Base-by-base conservation (phyloP, 2,888 invertebrate genomes). In the Agrochola circellaris region DNA sequence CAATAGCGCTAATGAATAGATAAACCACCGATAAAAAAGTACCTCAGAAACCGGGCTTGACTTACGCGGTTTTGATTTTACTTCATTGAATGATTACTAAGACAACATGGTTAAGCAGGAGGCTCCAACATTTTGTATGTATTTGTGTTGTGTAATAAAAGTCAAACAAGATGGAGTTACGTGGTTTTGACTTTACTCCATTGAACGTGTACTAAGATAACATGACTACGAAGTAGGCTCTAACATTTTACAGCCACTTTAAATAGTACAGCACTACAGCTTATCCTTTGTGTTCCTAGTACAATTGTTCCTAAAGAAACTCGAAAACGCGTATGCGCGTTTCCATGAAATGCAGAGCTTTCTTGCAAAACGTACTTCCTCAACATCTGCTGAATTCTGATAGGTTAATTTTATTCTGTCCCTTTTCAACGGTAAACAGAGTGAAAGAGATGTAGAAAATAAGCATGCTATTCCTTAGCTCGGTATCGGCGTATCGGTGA, bases 51-150 rank as follows among this genome's bases (percentile, higher is more conserved):
- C 45, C 45, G 45, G 45, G 45, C 17, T 75, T 75, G 81, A 80
- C 80, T 82, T 85, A 87, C 83, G 82, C 75, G 88, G 87, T 89
- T 90, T 89, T 85, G 88, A 89, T 86, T 87, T 89, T 85, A 87
- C 80, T 82, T 81, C 82, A 83, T 88, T 84, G 82, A 82, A 74
- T 74, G 65, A 76, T 61, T 84, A 90, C 88, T 64, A 91, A 88
- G 89, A 61, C 30, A 51, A 8, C 89, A 91, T 87, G 84, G 60
- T 5, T 23, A 42, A 4, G 3, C 7, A 78, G 42, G 73, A 73
- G 77, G 38, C 17, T 58, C 8, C 1, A n/a, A 45, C 45, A 54
- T 38, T 26, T 45, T 65, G 34, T 15, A 51, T 9, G n/a, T 38
- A 6, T 38, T n/a, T n/a, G n/a, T 8, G 38, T 42, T 9, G 38